These are phyloP conservation scores for Irena cyanogastra DNA, from an alignment of 2,113 vertebrate genomes.

Conservation along the genomic window DNA sequence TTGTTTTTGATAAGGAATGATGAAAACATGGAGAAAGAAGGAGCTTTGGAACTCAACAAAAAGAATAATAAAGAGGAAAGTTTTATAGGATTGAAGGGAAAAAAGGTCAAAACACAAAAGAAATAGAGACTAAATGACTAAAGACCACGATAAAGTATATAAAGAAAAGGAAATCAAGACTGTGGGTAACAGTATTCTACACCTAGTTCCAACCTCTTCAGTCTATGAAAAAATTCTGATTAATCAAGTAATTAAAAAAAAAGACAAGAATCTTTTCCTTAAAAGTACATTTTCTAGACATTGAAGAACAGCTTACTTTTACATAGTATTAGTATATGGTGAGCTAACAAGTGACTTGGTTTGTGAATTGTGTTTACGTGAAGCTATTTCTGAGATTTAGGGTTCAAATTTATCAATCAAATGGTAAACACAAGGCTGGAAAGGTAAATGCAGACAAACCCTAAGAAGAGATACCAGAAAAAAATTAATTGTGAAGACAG, in stretches of 20 bases:
- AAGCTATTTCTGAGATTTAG: background rate
- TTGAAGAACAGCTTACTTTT: background rate
- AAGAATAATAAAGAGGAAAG: background rate
- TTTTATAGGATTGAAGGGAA: background rate
- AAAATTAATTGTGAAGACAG: background rate
- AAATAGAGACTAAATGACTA: background rate
- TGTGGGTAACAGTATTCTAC: background rate
- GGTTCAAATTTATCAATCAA: background rate
- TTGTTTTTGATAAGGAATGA: background rate
- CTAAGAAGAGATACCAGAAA: background rate
- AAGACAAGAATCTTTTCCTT: background rate
- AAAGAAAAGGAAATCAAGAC: background rate
- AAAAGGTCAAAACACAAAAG: background rate
- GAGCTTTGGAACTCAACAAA: background rate
- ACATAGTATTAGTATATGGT: background rate
- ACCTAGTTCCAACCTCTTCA: background rate
- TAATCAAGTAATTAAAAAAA: background rate
- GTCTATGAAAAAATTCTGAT: background rate
- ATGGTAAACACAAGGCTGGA: background rate
- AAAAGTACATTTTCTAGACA: background rate
- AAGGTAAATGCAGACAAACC: background rate
- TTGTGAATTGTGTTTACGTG: background rate
- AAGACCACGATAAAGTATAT: background rate
- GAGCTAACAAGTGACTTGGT: background rate
- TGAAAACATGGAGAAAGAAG: background rate